A percentile compares a stretch with the other conserved stretches of the same genome.
Evolutionary conservation across 1,140 invertebrate genomes (phyloP).

Genomic region (Doryteuthis pealeii): DNA sequence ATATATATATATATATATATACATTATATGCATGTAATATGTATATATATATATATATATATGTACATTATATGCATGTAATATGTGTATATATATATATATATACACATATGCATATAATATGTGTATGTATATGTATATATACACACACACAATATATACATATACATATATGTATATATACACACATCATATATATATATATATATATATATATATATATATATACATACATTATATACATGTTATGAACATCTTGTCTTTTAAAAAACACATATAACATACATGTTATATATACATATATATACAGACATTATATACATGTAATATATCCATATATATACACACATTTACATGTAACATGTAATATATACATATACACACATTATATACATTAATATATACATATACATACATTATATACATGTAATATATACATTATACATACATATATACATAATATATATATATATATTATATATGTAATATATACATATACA

Average conservation of each 20-base stretch:
- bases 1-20: no score
- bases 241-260: no score
- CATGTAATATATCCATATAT: not conserved
- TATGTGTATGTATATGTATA: not conserved
- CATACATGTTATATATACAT: not conserved
- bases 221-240: not conserved
- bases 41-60: no score
- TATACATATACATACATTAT: slow-evolving; percentile 1
- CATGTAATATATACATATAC: not conserved
- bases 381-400: not conserved
- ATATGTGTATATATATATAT: not conserved
- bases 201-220: not conserved
- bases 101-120: not conserved
- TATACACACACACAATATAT: not conserved
- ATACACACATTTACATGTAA: not conserved
- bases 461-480: slow-evolving; percentile 3
- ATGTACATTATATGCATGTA: no score
- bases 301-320: not conserved
- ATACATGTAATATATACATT: not conserved
- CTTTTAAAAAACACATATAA: no score
- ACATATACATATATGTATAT: not conserved
- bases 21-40: no score
- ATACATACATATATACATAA: not conserved
- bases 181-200: not conserved
- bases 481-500: not conserved